Conservation (phyloP, 2,113 vertebrate species). For the Periophthalmus modestus region DNA sequence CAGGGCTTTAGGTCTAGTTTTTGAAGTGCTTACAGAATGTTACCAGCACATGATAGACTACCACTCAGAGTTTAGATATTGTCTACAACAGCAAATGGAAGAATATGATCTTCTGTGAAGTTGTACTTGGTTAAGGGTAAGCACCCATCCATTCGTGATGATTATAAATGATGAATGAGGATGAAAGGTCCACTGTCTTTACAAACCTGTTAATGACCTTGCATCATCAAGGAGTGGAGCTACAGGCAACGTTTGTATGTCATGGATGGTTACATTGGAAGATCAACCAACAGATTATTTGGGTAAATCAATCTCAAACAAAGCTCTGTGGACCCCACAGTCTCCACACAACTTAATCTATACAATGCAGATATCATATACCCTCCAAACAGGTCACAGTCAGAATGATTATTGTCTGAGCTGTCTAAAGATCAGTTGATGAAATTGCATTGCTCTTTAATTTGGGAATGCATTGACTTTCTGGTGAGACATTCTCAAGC, state of each 20-base stretch:
- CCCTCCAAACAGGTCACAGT: constrained; percentile 28
- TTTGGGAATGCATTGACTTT: neutral
- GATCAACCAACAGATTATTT: too few relatives aligned
- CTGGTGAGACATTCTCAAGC: neutral
- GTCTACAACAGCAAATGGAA: neutral
- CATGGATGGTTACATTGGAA: too few relatives aligned
- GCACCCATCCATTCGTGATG: too few relatives aligned
- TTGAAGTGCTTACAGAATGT: constrained; percentile 38
- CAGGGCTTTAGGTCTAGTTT: constrained; percentile 60
- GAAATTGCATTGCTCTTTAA: neutral
- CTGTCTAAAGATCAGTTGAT: constrained; percentile 37
- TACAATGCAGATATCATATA: constrained; percentile 36
- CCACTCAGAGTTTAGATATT: neutral
- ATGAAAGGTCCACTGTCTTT: neutral
- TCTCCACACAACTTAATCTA: neutral
- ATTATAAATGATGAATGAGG: neutral
- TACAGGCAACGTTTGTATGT: too few relatives aligned
- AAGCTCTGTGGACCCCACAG: neutral
- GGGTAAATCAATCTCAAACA: too few relatives aligned
- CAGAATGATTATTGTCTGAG: constrained; percentile 35
- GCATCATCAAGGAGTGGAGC: too few relatives aligned
- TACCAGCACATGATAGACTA: constrained; percentile 17
- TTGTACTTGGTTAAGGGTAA: too few relatives aligned
- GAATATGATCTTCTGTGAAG: neutral
- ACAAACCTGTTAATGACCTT: too few relatives aligned